These are phyloP conservation scores for Tyrannus savana DNA, from an alignment of 2,113 vertebrate species.

Conservation along the genomic window DNA sequence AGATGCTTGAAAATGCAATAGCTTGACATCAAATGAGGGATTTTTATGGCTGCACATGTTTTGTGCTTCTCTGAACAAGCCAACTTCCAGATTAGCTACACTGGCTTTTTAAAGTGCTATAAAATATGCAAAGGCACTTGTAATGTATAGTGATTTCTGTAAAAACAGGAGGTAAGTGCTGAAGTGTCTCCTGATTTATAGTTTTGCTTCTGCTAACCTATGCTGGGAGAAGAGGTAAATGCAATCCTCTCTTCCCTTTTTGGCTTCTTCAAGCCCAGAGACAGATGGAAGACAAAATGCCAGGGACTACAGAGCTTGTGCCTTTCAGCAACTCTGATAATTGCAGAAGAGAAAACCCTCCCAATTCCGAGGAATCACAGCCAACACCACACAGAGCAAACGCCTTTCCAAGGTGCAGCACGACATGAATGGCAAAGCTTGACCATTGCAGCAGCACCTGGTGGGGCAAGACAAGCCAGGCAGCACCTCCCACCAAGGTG, in stretches of 20 bases:
- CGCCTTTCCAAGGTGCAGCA: not conserved
- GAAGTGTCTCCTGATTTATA: conserved; percentile 28
- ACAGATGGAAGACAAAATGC: not conserved
- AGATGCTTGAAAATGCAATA: conserved; percentile 19
- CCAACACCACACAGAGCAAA: not conserved
- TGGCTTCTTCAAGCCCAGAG: not conserved
- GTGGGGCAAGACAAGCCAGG: not conserved
- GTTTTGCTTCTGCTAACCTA: not conserved
- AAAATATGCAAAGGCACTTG: conserved; percentile 55
- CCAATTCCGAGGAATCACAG: not conserved
- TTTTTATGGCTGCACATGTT: conserved; percentile 58
- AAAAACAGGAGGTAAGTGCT: conserved; percentile 33
- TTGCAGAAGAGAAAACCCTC: not conserved
- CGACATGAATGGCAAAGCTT: rapidly evolving
- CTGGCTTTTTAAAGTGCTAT: conserved; percentile 31
- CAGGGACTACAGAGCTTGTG: not conserved
- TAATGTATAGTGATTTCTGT: conserved; percentile 28
- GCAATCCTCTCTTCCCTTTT: not conserved
- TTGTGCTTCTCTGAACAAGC: conserved; percentile 41
- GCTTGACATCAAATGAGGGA: conserved; percentile 41
- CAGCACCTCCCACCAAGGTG: not conserved
- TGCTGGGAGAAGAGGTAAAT: not conserved
- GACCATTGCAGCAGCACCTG: not conserved
- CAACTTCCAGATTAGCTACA: conserved; percentile 45
- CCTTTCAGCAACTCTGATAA: not conserved